phyloP scores from a whole-genome alignment of 2,888 invertebrate species.

The Arrhopalites spinosus region DNA sequence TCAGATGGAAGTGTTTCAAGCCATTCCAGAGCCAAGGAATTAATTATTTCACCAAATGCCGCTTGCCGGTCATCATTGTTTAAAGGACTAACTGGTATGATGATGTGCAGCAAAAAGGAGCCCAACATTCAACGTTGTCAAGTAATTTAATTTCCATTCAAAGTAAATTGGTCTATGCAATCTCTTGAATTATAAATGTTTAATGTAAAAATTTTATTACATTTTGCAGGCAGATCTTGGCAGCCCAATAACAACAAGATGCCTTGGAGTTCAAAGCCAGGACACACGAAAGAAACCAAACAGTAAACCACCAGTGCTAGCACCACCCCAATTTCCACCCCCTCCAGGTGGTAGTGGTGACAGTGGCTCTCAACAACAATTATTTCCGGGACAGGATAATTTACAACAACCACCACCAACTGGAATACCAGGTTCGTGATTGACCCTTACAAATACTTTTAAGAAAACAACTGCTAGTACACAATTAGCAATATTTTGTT shows the following conservation, averaged over 20 bases:
- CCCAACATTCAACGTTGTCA: background rate
- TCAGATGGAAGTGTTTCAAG: background rate
- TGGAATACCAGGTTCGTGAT: background rate
- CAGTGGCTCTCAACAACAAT: background rate
- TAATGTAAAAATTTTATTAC: too few species aligned
- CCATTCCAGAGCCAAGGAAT: background rate
- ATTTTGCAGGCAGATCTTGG: conserved; percentile 16
- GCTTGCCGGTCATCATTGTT: conserved; percentile 8
- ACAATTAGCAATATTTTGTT: too few species aligned
- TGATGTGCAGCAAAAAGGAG: conserved; percentile 16
- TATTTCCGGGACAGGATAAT: background rate
- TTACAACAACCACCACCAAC: background rate
- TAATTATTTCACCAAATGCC: conserved; percentile 1
- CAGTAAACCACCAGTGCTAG: background rate
- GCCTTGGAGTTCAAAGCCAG: background rate
- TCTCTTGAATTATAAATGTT: too few species aligned
- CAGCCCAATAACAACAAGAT: conserved; percentile 20
- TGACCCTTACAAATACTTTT: too few species aligned
- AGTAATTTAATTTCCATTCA: too few species aligned
- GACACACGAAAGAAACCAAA: too few species aligned
- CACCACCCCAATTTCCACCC: background rate
- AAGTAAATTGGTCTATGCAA: too few species aligned
- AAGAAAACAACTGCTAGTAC: too few species aligned
- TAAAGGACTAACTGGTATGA: conserved; percentile 19
- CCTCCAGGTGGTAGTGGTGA: background rate